Evolutionary conservation across 2,797 vertebrate species (phyloP).

Genomic region (Galaxias olidus): DNA sequence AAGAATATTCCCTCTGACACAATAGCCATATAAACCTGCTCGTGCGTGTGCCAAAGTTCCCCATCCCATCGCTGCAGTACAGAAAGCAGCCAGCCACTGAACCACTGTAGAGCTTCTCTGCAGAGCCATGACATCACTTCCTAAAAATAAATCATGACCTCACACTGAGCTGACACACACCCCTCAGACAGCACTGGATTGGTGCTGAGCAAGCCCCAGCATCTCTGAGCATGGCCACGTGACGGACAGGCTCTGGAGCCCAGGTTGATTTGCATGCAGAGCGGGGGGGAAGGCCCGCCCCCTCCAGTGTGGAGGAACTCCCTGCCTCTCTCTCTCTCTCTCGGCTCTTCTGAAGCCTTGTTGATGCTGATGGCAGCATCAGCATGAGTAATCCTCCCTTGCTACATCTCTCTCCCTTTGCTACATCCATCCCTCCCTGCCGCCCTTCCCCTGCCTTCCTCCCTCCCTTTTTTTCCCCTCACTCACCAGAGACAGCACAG

Average conservation of each 20-base stretch:
- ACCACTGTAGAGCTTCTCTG: constrained; percentile 49
- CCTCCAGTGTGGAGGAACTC: constrained; percentile 60
- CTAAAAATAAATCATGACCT: constrained; percentile 85
- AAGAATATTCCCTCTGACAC: no score
- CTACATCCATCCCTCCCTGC: not conserved
- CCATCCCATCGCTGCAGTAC: not conserved
- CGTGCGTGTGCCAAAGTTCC: no score
- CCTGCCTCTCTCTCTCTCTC: constrained; percentile 52
- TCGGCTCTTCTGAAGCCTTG: constrained; percentile 31
- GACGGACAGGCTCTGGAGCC: constrained; percentile 52
- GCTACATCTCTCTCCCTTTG: not conserved
- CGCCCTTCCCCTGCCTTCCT: constrained; percentile 40
- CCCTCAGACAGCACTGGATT: constrained; percentile 43
- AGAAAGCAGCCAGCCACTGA: not conserved
- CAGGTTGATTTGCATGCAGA: constrained; percentile 59
- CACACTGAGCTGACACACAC: constrained; percentile 58
- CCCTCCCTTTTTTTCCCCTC: constrained; percentile 41
- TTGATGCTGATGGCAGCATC: constrained; percentile 67
- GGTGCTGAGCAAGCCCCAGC: constrained; percentile 53
- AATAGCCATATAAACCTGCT: no score
- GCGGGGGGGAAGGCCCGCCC: constrained; percentile 49
- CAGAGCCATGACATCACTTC: constrained; percentile 77
- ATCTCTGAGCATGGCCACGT: constrained; percentile 51
- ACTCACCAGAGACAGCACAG: constrained; percentile 70
- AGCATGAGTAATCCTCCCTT: not conserved